Evolutionary conservation across 2,888 invertebrate species (phyloP).

Genomic region (Listrodromus nycthemerus): DNA sequence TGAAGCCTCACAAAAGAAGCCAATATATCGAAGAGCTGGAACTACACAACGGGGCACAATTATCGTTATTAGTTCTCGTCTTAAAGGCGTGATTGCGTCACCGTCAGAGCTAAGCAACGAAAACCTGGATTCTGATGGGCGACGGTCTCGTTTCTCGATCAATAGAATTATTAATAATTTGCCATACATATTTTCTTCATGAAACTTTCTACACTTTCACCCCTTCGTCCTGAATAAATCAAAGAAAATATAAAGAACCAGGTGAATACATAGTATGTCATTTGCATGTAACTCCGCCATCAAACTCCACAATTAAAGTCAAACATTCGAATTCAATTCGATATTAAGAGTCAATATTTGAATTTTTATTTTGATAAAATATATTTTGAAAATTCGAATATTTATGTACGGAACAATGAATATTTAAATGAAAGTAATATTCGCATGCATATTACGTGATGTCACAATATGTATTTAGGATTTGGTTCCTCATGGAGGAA

Average conservation of each 20-base stretch:
- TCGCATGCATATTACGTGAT: no score
- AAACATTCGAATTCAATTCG: no score
- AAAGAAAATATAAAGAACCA: conserved; percentile 4
- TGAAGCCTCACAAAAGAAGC: conserved; percentile 59
- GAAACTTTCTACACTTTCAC: conserved; percentile 19
- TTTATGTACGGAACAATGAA: no score
- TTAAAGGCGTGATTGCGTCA: conserved; percentile 35
- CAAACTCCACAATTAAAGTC: no score
- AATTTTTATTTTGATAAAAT: no score
- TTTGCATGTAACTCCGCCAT: not conserved
- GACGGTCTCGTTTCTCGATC: not conserved
- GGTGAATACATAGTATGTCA: not conserved
- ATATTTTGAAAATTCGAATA: no score
- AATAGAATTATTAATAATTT: conserved; percentile 12
- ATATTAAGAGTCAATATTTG: no score
- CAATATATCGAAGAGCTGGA: conserved; percentile 28
- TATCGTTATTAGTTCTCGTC: conserved; percentile 40
- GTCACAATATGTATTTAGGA: not conserved
- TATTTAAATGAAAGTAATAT: no score
- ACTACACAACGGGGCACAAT: not conserved
- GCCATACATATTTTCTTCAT: conserved; percentile 21
- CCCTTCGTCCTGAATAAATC: conserved; percentile 20
- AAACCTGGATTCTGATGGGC: not conserved
- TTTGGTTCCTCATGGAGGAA: not conserved
- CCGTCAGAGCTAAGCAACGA: conserved; percentile 9